Evolutionary conservation across 2,888 invertebrate species (phyloP), one percentile per base, ranked within the genome.

Genomic region (Nomada ruficornis): DNA sequence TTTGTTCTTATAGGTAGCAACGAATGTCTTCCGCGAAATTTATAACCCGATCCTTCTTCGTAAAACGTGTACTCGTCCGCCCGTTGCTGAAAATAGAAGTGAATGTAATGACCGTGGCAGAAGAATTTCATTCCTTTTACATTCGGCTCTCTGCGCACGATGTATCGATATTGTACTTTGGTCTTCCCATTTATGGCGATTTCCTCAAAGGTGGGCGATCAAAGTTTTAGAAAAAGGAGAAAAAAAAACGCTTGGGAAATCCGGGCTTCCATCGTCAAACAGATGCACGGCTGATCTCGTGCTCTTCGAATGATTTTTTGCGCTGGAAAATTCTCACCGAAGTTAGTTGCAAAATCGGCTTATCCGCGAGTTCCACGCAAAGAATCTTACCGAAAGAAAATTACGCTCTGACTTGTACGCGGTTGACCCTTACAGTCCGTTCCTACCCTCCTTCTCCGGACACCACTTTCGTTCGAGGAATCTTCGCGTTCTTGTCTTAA

Each of bases 401-500:
- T 87, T 77, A 83, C 80, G 62, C 69, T 26, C 68, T n/a, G 55
- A 26, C 69, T 65, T 23, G 62, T 75, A 65, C 84, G 85, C 82
- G 77, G 84, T 86, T 86, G 88, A 89, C 89, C 89, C 85, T 85
- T 75, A 83, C 69, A 78, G 74, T 71, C 18, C 82, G 52, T 15
- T 64, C 79, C 60, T 83, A 50, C 68, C 68, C 71, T 29, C 26
- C 68, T 64, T 59, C 65, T 73, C 59, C 70, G 67, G 26, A 42
- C 70, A 36, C 63, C 50, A 20, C 44, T 76, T 52, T 68, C 50
- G 36, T 72, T 42, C 76, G 36, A 65, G 68, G 71, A 79, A 85
- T 82, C 87, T 71, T 77, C 77, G 85, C 87, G 88, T 85, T 85
- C 89, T 84, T 93, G 93, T 93, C 93, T 92, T 91, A 91, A 92